Evolutionary conservation across 2,113 vertebrate species (phyloP).

Genomic region (Desmodus rotundus): DNA sequence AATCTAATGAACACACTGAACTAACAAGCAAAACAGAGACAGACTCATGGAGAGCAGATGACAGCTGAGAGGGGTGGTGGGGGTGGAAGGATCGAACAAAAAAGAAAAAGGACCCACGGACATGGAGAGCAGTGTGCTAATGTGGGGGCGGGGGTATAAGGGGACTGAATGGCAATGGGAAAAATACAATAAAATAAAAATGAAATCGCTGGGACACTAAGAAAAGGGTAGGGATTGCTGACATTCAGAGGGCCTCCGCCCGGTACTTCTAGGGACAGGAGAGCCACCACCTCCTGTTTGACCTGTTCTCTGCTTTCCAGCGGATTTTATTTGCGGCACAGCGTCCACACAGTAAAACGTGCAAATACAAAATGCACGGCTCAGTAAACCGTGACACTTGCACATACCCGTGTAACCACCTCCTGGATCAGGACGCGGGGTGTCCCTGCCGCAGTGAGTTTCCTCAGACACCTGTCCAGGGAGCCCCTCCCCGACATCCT

Average conservation of each 20-base stretch:
- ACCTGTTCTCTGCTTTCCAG: background rate
- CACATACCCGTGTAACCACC: accelerated
- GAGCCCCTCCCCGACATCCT: background rate
- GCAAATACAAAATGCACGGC: background rate
- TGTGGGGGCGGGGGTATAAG: no score
- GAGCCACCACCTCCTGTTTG: accelerated
- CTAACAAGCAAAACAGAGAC: no score
- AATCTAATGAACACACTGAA: no score
- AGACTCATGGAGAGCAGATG: no score
- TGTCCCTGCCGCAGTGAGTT: background rate
- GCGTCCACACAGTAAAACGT: background rate
- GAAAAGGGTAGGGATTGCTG: no score
- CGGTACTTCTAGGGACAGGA: background rate
- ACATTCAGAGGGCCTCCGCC: background rate
- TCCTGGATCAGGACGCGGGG: background rate
- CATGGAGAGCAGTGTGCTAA: no score
- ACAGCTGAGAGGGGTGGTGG: no score
- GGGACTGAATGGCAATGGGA: no score
- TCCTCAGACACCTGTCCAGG: background rate
- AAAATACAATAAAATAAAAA: no score
- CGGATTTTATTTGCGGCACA: background rate
- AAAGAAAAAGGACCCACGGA: no score
- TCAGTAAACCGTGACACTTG: accelerated
- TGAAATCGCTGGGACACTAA: no score
- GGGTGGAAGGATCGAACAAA: no score